A percentile compares a stretch with the other conserved stretches of the same genome.
Evolutionary conservation across 2,888 invertebrate genomes (phyloP).

Genomic region (Nesidiocoris tenuis): DNA sequence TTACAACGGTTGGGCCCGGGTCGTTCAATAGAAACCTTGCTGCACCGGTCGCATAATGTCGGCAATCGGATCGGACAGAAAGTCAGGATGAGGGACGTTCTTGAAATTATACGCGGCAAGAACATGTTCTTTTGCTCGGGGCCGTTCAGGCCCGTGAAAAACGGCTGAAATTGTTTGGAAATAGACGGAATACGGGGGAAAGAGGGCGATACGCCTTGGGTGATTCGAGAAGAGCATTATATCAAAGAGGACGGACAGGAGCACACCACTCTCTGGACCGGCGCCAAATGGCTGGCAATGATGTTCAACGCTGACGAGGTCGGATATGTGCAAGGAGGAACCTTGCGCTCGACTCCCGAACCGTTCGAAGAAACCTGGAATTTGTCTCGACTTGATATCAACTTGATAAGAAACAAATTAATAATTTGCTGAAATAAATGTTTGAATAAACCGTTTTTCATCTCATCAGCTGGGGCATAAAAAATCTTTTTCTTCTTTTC

Average conservation of each 20-base stretch:
- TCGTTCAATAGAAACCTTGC: neutral
- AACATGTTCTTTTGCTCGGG: constrained; percentile 9
- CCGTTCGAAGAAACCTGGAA: too few species aligned
- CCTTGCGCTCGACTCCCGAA: too few species aligned
- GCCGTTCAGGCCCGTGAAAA: constrained; percentile 6
- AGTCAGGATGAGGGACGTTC: neutral
- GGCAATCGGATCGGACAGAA: neutral
- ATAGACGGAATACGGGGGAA: neutral
- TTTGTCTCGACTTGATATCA: too few species aligned
- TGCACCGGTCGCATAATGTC: neutral
- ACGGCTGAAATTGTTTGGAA: constrained; percentile 8
- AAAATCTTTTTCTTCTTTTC: too few species aligned
- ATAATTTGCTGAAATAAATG: too few species aligned
- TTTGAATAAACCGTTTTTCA: too few species aligned
- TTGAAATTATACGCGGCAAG: constrained; percentile 16
- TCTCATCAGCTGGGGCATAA: too few species aligned
- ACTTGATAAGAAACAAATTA: too few species aligned
- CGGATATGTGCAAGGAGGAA: neutral
- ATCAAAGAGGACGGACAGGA: constrained; percentile 19
- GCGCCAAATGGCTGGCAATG: constrained; percentile 20
- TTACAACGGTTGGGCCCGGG: constrained; percentile 11
- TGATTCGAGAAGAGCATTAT: constrained; percentile 9
- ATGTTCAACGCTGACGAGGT: constrained; percentile 2
- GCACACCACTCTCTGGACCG: constrained; percentile 21
- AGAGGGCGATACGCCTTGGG: neutral